A percentile compares a stretch with the other conserved stretches of the same genome.
Evolutionary conservation across 2,888 invertebrate species (phyloP).

Genomic region (Ganaspis brasiliensis): DNA sequence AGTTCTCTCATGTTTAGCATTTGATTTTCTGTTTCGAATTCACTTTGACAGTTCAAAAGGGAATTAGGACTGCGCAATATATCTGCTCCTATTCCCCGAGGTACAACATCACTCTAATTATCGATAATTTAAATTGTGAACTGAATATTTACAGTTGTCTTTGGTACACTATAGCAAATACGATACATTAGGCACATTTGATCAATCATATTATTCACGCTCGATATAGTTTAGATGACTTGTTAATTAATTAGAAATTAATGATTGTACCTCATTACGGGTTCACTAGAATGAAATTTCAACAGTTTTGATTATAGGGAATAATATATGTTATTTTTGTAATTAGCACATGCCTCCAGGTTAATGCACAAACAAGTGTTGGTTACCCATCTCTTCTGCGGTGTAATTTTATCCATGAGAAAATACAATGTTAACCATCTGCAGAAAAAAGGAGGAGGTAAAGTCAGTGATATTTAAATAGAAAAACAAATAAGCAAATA

Average conservation of each 20-base stretch:
- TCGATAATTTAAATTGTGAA: constrained; percentile 60
- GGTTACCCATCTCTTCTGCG: not conserved
- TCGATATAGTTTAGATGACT: not conserved
- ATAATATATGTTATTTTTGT: not conserved
- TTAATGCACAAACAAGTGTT: not conserved
- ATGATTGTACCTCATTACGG: too few species aligned
- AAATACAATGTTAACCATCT: not conserved
- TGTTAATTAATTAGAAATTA: constrained; percentile 20
- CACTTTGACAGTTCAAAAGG: constrained; percentile 59
- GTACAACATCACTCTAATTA: constrained; percentile 56
- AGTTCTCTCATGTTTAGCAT: constrained; percentile 10
- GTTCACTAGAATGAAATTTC: not conserved
- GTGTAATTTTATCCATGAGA: not conserved
- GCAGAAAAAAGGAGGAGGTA: not conserved
- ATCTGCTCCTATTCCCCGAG: constrained; percentile 54
- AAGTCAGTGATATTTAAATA: not conserved
- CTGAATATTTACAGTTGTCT: constrained; percentile 63
- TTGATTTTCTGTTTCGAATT: constrained; percentile 56
- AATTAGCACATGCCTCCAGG: not conserved
- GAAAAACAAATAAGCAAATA: constrained; percentile 8
- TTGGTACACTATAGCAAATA: constrained; percentile 42
- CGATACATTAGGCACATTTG: constrained; percentile 21
- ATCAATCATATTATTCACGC: constrained; percentile 13
- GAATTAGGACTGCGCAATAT: constrained; percentile 56
- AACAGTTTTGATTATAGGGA: not conserved